These are phyloP conservation scores for Hydrotaea diabolus DNA, from an alignment of 2,888 invertebrate species.

Conservation along the genomic window DNA sequence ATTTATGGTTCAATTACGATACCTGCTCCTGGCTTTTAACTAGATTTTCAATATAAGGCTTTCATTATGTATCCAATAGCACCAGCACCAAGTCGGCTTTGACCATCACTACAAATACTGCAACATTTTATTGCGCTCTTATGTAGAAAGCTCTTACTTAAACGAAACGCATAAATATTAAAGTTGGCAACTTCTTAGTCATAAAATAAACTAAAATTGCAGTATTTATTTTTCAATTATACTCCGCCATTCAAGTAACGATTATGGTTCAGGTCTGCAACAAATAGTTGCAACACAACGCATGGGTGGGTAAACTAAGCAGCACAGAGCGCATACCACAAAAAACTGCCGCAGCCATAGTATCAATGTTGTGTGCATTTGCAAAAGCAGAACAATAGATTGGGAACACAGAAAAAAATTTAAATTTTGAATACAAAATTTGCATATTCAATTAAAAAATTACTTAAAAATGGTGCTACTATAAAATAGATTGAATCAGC, in stretches of 20 bases:
- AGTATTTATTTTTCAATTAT: conserved; percentile 55
- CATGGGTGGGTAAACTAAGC: not conserved
- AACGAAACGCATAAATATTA: conserved; percentile 28
- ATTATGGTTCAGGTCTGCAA: not conserved
- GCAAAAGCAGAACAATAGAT: not conserved
- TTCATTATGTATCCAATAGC: too few species aligned
- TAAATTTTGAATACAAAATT: too few species aligned
- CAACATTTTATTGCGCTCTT: too few species aligned
- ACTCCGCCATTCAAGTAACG: not conserved
- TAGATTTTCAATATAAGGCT: too few species aligned
- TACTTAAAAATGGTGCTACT: too few species aligned
- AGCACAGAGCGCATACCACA: not conserved
- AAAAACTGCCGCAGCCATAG: conserved; percentile 47
- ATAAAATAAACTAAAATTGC: conserved; percentile 50
- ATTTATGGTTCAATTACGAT: too few species aligned
- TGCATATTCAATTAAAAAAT: too few species aligned
- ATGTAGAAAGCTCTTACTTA: not conserved
- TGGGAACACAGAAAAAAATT: too few species aligned
- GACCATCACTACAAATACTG: too few species aligned
- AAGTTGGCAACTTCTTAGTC: conserved; percentile 26
- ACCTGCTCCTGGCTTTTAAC: too few species aligned
- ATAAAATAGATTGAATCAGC: too few species aligned
- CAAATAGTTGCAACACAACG: not conserved
- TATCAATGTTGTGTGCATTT: not conserved
- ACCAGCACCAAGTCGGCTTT: too few species aligned